Conservation (phyloP, 2,888 invertebrate species). For the Aphodius sticticus region DNA sequence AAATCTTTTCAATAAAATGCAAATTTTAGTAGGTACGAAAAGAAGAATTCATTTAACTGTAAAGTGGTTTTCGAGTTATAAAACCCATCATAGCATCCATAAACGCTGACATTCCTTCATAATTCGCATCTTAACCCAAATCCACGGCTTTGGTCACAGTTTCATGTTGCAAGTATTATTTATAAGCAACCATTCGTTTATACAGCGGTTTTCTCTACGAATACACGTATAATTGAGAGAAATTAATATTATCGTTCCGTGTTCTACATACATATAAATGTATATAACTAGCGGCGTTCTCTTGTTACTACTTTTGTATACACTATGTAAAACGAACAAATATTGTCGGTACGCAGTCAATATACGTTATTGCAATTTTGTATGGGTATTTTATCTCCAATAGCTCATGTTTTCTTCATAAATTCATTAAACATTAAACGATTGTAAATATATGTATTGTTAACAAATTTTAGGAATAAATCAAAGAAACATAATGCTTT, state of each 20-base stretch:
- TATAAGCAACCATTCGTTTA: background rate
- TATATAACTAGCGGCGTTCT: background rate
- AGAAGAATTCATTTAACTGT: background rate
- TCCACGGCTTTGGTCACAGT: too few relatives aligned
- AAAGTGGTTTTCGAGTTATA: background rate
- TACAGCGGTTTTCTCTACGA: background rate
- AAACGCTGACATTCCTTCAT: background rate
- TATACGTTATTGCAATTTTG: background rate
- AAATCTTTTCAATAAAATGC: background rate
- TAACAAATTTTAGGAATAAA: background rate
- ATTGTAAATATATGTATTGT: background rate
- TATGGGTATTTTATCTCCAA: background rate
- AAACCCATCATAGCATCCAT: background rate
- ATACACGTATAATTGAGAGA: background rate
- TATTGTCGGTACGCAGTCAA: background rate
- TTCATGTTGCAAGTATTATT: too few relatives aligned
- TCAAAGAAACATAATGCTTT: background rate
- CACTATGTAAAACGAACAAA: background rate
- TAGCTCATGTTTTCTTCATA: background rate
- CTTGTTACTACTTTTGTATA: background rate
- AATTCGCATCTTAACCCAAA: background rate
- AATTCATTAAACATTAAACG: background rate
- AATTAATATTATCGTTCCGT: background rate
- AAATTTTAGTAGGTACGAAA: background rate
- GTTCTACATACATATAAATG: slow-evolving; percentile 4